These are phyloP conservation scores for Brachyrhaphis roseni DNA, from an alignment of 2,797 vertebrate genomes.

Conservation along the genomic window DNA sequence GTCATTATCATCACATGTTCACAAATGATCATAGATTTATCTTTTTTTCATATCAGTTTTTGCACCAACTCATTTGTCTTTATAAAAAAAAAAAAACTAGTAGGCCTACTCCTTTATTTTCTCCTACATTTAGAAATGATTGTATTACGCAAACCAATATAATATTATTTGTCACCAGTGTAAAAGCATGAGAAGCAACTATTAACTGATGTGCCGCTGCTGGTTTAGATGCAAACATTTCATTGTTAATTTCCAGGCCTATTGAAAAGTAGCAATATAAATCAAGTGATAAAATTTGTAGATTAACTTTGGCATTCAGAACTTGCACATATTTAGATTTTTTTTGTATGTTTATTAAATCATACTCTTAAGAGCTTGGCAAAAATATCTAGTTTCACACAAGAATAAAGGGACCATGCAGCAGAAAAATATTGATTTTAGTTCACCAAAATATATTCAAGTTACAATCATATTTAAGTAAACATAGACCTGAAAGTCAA, in stretches of 20 bases:
- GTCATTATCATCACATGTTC: constrained; percentile 28
- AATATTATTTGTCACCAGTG: constrained; percentile 37
- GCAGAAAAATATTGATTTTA: background rate
- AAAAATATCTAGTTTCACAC: background rate
- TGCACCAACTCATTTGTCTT: constrained; percentile 28
- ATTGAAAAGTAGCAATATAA: constrained; percentile 27
- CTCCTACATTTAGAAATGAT: background rate
- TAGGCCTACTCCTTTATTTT: constrained; percentile 29
- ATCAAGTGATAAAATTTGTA: constrained; percentile 32
- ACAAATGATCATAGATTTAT: constrained; percentile 33
- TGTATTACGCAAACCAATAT: constrained; percentile 18
- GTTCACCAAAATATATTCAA: background rate
- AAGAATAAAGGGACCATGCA: background rate
- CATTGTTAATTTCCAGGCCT: constrained; percentile 48
- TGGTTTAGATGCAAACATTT: constrained; percentile 59
- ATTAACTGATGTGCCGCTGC: constrained; percentile 54
- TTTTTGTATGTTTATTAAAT: constrained; percentile 34
- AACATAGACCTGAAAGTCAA: background rate
- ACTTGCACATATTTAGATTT: constrained; percentile 24
- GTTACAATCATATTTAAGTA: background rate
- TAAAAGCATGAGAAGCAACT: constrained; percentile 35
- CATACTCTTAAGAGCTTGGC: constrained; percentile 3
- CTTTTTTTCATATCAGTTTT: background rate
- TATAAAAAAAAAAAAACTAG: constrained; percentile 33
- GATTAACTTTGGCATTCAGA: constrained; percentile 27